Evolutionary conservation across 2,888 invertebrate species (phyloP), one percentile per base, ranked within the genome.

Genomic region (Gerris lacustris): DNA sequence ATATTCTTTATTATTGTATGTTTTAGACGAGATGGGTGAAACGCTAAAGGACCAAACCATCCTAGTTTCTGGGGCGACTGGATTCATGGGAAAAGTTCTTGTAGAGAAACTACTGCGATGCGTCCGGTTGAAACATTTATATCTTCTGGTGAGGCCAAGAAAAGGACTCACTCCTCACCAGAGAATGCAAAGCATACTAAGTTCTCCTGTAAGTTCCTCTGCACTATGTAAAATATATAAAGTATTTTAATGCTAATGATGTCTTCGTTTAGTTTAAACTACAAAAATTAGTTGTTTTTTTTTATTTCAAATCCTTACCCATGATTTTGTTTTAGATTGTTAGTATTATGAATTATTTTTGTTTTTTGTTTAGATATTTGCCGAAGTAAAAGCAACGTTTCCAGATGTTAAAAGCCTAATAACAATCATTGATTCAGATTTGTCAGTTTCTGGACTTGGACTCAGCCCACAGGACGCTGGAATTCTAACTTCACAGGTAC

Each of bases 401-500:
- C 11, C 9, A 15, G 55, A 55, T 55, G 15, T 55, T 55, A 55
- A 55, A 55, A 55, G 55, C 15, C 9, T 9, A 55, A 55, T 55
- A 9, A 55, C 11, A 9, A 55, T 55, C 15, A 55, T 55, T 11
- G 55, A 55, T 55, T 55, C 55, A 15, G 55, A 55, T 55, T 11
- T 55, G 15, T 55, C 55, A 55, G 55, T 82, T 70, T 85, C 86
- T 68, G 81, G 85, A 74, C 81, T 89, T 44, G 92, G 91, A 5
- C 81, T 93, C 7, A 85, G 82, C 45, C 81, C 82, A 4, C 82
- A 85, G 4, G 84, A 86, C 69, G 82, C 87, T 45, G 80, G 85
- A 69, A 79, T 83, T 69, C 81, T 95, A 45, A 81, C 83, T 68
- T 83, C 88, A 7, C 87, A 92, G 78, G 89, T 92, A 69, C 2